Percentiles rank a stretch among this genome's conserved stretches.
phyloP scores from a whole-genome alignment of 2,113 vertebrate species.

The Canis aureus region DNA sequence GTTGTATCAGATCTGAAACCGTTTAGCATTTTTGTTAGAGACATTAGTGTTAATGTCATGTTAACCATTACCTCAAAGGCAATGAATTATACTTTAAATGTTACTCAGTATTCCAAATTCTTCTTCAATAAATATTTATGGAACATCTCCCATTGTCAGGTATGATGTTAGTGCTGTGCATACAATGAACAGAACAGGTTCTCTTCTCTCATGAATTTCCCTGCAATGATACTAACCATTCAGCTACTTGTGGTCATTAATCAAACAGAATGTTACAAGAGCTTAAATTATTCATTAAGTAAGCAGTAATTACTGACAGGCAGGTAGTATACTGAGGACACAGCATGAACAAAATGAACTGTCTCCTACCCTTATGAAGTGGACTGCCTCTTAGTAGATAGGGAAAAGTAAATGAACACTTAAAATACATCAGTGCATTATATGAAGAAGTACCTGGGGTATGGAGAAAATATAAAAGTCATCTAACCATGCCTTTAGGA shows the following conservation, averaged over 20 bases:
- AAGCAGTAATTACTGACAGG: background rate
- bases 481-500: background rate
- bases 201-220: background rate
- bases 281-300: slow-evolving; percentile 34
- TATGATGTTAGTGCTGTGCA: background rate
- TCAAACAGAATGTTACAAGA: background rate
- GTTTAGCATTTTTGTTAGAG: background rate
- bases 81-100: background rate
- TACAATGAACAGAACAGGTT: background rate
- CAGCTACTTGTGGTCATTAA: background rate
- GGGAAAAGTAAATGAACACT: background rate
- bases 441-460: background rate
- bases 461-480: background rate
- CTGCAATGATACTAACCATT: background rate
- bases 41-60: background rate
- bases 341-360: background rate
- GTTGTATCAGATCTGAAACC: slow-evolving; percentile 9
- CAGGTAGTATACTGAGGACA: background rate
- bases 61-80: background rate
- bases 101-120: background rate
- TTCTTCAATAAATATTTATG: background rate
- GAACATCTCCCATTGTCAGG: background rate
- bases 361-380: background rate
- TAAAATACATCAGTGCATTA: background rate
- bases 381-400: background rate